These are phyloP conservation scores for Leucoraja ocellata DNA, from an alignment of 2,797 vertebrate genomes.

Conservation along the genomic window DNA sequence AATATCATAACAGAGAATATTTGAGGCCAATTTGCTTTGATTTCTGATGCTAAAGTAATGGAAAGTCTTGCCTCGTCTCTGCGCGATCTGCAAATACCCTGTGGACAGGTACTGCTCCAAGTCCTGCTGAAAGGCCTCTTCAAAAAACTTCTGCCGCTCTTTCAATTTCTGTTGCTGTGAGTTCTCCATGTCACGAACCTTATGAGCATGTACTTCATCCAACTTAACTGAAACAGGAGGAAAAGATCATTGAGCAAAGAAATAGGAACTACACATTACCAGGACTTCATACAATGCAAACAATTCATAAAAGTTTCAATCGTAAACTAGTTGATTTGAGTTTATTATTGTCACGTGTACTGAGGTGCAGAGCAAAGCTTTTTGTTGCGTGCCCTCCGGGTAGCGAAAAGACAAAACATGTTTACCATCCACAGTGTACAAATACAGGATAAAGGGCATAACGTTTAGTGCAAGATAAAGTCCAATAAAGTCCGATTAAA, in stretches of 20 bases:
- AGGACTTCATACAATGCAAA: background rate
- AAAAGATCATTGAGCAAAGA: conserved; percentile 9
- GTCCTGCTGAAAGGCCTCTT: conserved; percentile 96
- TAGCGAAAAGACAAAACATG: too few relatives aligned
- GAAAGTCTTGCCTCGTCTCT: conserved; percentile 76
- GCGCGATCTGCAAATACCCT: conserved; percentile 85
- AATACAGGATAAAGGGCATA: too few relatives aligned
- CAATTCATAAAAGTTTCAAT: background rate
- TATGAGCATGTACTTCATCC: conserved; percentile 74
- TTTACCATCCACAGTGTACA: too few relatives aligned
- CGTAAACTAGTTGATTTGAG: too few relatives aligned
- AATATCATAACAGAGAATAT: background rate
- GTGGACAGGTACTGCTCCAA: conserved; percentile 96
- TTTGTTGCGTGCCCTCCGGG: too few relatives aligned
- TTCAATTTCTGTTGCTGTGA: conserved; percentile 85
- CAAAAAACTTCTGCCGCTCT: conserved; percentile 92
- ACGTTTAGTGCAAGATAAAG: too few relatives aligned
- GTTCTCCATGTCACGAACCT: conserved; percentile 74
- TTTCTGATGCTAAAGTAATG: background rate
- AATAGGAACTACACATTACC: background rate
- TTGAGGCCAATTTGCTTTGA: background rate
- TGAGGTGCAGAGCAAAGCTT: too few relatives aligned
- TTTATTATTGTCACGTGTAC: too few relatives aligned
- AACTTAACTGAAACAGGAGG: conserved; percentile 68
- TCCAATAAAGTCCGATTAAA: too few relatives aligned